A percentile compares a stretch with the other conserved stretches of the same genome.
phyloP scores from a whole-genome alignment of 2,888 invertebrate species.

The Clunio marinus region DNA sequence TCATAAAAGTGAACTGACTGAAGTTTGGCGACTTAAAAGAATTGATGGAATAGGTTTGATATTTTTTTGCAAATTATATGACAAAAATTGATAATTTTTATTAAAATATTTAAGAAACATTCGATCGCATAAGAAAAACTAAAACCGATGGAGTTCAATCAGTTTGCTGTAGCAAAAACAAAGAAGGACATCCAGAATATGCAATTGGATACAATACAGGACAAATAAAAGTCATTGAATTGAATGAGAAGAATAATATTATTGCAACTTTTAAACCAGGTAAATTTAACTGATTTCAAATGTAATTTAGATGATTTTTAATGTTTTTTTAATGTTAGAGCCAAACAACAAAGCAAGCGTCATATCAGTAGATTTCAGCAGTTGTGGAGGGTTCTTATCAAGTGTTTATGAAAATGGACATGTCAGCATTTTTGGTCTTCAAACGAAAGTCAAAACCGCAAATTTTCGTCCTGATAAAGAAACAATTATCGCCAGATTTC shows the following conservation, averaged over 20 bases:
- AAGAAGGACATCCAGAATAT: conserved; percentile 46
- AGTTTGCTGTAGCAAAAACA: conserved; percentile 44
- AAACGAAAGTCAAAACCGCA: conserved; percentile 47
- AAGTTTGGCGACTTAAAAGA: background rate
- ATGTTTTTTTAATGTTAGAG: background rate
- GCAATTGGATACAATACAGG: conserved; percentile 49
- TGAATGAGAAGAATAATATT: conserved; percentile 42
- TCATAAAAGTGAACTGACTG: background rate
- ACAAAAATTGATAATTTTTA: too few relatives aligned
- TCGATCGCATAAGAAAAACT: conserved; percentile 46
- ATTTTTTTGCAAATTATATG: background rate
- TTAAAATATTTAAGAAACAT: background rate
- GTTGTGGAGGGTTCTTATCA: conserved; percentile 49
- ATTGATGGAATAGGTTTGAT: background rate
- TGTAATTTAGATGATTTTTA: background rate
- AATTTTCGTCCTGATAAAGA: too few relatives aligned
- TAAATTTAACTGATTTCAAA: conserved; percentile 38
- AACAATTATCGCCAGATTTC: conserved; percentile 49
- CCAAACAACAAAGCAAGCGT: conserved; percentile 44
- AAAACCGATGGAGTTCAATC: conserved; percentile 47
- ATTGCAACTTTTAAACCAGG: conserved; percentile 46
- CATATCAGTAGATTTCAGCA: conserved; percentile 48
- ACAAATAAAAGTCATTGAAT: conserved; percentile 46
- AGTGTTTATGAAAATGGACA: conserved; percentile 48
- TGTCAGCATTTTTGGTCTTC: conserved; percentile 48